Evolutionary conservation across 2,113 vertebrate species (phyloP).

Genomic region (Tachuris rubrigastra): DNA sequence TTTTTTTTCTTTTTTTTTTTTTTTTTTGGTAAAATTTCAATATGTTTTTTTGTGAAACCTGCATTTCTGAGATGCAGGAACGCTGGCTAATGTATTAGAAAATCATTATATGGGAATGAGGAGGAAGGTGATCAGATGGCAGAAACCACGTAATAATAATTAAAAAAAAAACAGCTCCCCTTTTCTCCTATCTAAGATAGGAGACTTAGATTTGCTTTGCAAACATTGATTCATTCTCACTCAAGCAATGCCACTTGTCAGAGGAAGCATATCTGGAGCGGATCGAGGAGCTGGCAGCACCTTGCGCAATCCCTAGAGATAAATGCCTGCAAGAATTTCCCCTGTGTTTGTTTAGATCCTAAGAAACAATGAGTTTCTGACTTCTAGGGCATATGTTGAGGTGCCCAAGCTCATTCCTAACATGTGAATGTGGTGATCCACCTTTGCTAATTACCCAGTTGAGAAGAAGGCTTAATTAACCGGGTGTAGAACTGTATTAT

Average conservation of each 20-base stretch:
- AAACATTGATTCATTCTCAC: neutral
- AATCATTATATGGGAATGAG: neutral
- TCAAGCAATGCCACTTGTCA: neutral
- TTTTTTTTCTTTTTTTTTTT: too few relatives aligned
- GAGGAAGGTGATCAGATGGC: neutral
- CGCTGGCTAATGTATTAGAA: neutral
- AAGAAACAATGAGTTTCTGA: neutral
- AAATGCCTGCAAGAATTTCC: neutral
- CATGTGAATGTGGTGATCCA: slow-evolving; percentile 10
- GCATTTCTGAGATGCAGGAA: neutral
- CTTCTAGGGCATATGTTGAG: slow-evolving; percentile 24
- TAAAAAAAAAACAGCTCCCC: neutral
- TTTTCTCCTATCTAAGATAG: neutral
- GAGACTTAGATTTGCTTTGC: neutral
- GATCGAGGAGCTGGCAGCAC: neutral
- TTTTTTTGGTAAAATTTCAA: neutral
- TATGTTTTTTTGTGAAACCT: neutral
- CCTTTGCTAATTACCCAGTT: slow-evolving; percentile 24
- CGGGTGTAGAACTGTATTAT: slow-evolving; percentile 9
- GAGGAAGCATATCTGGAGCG: neutral
- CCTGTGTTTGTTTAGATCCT: neutral
- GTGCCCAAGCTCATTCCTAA: slow-evolving; percentile 28
- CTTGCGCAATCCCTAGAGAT: neutral
- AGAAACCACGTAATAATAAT: neutral
- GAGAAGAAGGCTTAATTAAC: slow-evolving; percentile 10